phyloP scores from a whole-genome alignment of 2,113 vertebrate genomes.

The Myrmecophaga tridactyla region DNA sequence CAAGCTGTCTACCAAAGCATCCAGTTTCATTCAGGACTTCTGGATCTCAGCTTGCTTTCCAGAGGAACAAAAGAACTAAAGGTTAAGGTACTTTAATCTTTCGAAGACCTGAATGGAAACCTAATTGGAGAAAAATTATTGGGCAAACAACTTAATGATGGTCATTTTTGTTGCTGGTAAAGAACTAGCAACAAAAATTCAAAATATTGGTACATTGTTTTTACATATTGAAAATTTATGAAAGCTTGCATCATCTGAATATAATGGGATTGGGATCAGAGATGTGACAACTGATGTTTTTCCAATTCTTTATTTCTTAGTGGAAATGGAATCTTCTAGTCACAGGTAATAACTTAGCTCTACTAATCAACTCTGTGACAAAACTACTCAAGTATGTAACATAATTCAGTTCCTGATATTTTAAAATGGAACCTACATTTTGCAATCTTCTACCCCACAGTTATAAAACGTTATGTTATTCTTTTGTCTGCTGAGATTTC shows the following conservation, averaged over 20 bases:
- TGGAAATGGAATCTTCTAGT: slow-evolving; percentile 80
- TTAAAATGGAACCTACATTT: slow-evolving; percentile 73
- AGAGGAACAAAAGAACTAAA: not conserved
- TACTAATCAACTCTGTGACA: slow-evolving; percentile 76
- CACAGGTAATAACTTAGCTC: slow-evolving; percentile 80
- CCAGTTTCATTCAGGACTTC: slow-evolving; percentile 46
- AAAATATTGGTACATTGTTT: not conserved
- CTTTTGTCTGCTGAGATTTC: slow-evolving; percentile 82
- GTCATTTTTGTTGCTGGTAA: not conserved
- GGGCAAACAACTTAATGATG: not conserved
- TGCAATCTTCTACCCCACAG: slow-evolving; percentile 74
- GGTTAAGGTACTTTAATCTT: slow-evolving; percentile 33
- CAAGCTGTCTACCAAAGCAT: not conserved
- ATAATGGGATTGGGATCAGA: slow-evolving; percentile 69
- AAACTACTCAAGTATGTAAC: slow-evolving; percentile 76
- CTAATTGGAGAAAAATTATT: not conserved
- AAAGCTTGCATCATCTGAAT: slow-evolving; percentile 56
- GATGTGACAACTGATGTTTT: slow-evolving; percentile 66
- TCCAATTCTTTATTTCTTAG: slow-evolving; percentile 75
- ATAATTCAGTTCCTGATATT: slow-evolving; percentile 73
- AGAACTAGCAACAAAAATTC: not conserved
- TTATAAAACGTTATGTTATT: slow-evolving; percentile 81
- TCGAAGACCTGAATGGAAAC: not conserved
- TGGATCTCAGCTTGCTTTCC: slow-evolving; percentile 35
- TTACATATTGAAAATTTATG: not conserved